Conservation (phyloP, 2,113 vertebrate species). For the Misgurnus mizolepis region DNA sequence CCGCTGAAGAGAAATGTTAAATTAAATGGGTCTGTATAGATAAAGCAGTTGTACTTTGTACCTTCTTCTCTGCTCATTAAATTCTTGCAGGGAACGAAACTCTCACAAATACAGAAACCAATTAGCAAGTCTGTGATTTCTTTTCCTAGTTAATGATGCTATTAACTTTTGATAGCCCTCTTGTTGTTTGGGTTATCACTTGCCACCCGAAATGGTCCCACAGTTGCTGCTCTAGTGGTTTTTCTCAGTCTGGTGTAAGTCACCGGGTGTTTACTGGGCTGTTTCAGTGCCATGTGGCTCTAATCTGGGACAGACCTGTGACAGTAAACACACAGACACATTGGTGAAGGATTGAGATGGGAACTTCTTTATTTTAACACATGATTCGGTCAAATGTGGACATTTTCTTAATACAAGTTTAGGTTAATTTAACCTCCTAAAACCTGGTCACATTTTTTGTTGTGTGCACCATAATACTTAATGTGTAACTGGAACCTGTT, state of each 20-base stretch:
- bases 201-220: constrained; percentile 14
- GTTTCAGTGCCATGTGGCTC: constrained; percentile 34
- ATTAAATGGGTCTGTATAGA: constrained; percentile 11
- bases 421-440: too few relatives aligned
- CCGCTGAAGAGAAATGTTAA: background rate
- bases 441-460: too few relatives aligned
- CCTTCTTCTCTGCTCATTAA: constrained; percentile 42
- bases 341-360: background rate
- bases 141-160: constrained; percentile 63
- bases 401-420: too few relatives aligned
- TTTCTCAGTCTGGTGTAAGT: constrained; percentile 32
- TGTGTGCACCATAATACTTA: too few relatives aligned
- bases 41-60: background rate
- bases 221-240: constrained; percentile 26
- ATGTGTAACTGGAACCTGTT: too few relatives aligned
- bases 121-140: constrained; percentile 77
- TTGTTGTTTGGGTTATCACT: constrained; percentile 47
- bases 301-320: constrained; percentile 30
- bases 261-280: constrained; percentile 6
- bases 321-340: constrained; percentile 22
- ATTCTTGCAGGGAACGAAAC: constrained; percentile 59
- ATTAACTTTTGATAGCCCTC: constrained; percentile 51
- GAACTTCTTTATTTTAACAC: background rate
- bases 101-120: constrained; percentile 71
- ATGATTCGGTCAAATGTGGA: too few relatives aligned